Base-by-base conservation (phyloP, 2,888 invertebrate genomes). In the Drosophila kanekoi region DNA sequence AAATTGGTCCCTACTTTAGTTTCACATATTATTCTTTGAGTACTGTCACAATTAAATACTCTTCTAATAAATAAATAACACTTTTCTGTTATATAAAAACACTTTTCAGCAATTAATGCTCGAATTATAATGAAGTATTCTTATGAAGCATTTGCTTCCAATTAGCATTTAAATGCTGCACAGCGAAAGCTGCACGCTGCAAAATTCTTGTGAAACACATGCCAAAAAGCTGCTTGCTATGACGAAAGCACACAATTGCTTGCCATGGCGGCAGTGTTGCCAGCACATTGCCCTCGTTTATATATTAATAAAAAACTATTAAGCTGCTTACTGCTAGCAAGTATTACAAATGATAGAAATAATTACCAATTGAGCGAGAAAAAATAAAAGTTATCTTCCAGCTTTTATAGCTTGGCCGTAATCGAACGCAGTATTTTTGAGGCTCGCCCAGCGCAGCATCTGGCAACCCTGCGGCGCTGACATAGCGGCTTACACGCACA, bases 401-500 rank as follows among this genome's bases (percentile, higher is more conserved):
- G 14, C 8, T 20, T 1, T 0, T 0, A n/a, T 13, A 3, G 5
- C 11, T 20, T 8, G 8, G 23, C 5, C 3, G 6, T 1, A 38
- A 61, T 18, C 2, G 3, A 10, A 14, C 1, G 1, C 0, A 10
- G 3, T 9, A 62, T 13, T 41, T 47, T 53, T 0, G 0, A 0
- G 33, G 4, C 0, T 37, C 40, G 2, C 0, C 1, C 0, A 0
- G 9, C 4, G 5, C 0, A 5, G 4, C 11, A 11, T 10, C 41
- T 79, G 88, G 65, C 72, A 83, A 66, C 83, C 58, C 83, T 81
- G 45, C 11, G 14, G 1, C 56, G 35, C 40, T 70, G 66, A 54
- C 56, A 67, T 32, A 70, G 83, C 83, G 70, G 70, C 80, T 77
- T 66, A 69, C 83, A 83, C 64, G 75, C 13, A 88, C 45, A 37